Base-by-base conservation (phyloP, 1,140 invertebrate genomes). In the Pseudobourletiella spinata region DNA sequence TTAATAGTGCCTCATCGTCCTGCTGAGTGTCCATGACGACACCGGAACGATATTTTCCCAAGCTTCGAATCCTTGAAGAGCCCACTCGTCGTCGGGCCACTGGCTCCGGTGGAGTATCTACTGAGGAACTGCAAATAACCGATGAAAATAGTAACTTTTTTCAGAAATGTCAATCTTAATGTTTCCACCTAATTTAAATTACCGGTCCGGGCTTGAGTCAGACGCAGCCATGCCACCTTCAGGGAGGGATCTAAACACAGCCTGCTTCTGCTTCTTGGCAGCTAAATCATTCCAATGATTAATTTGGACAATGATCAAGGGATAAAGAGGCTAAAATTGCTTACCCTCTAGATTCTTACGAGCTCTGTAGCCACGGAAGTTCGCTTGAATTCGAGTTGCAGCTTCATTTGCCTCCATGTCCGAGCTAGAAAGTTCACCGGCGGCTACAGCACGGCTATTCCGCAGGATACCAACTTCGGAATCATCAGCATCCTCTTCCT, bases 301-400 rank as follows among this genome's bases (percentile, higher is more conserved):
- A n/a, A n/a, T n/a, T n/a, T n/a, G n/a, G n/a, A n/a, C n/a, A n/a
- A n/a, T n/a, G n/a, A n/a, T n/a, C n/a, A n/a, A n/a, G n/a, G n/a
- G n/a, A n/a, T n/a, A n/a, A n/a, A n/a, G n/a, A n/a, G n/a, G n/a
- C n/a, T n/a, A n/a, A n/a, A n/a, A n/a, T n/a, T n/a, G n/a, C n/a
- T n/a, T n/a, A n/a, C n/a, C n/a, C n/a, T n/a, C n/a, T n/a, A 85
- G 69, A 59, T 81, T 79, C 70, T 86, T 86, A 28, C 86, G 74
- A 1, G 84, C 81, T 59, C 82, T 78, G 69, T 86, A 86, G 1
- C 85, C 86, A 51, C 84, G 78, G 73, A 84, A 87, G 55, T 82
- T 80, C 30, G 85, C 84, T 73, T 88, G 86, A 55, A 88, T 87
- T 71, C 83, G 86, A 2, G 81, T 83, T 15, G 86, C 86, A 24